phyloP scores from a whole-genome alignment of 1,140 invertebrate genomes.

The Mizuhopecten yessoensis region DNA sequence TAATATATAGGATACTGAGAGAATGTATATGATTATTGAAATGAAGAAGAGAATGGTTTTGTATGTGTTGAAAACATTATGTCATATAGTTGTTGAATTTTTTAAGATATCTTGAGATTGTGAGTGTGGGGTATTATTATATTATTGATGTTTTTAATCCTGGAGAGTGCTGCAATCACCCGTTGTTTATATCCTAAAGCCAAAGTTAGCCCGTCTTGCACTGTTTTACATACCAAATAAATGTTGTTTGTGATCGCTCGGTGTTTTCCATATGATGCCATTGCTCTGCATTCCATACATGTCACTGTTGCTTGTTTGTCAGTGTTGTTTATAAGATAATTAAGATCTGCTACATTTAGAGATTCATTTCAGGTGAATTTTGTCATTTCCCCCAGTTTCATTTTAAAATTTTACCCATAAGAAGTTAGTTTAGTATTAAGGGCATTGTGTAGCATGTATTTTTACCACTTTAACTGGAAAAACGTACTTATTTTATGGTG shows the following conservation, averaged over 20 bases:
- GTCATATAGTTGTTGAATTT: background rate
- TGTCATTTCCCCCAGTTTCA: background rate
- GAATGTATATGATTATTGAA: too few species aligned
- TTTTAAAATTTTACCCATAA: background rate
- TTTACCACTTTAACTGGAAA: background rate
- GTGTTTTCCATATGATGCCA: conserved; percentile 12
- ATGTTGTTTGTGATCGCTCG: conserved; percentile 25
- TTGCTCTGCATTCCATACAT: conserved; percentile 28
- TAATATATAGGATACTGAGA: background rate
- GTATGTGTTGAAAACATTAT: background rate
- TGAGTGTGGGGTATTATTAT: conserved; percentile 1
- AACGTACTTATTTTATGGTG: background rate
- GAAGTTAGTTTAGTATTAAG: background rate
- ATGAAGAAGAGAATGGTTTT: background rate
- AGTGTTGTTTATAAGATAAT: conserved; percentile 3
- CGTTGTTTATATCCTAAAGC: background rate
- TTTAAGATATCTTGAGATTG: background rate
- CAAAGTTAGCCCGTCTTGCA: conserved; percentile 19
- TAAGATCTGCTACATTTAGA: background rate
- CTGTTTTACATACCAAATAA: conserved; percentile 28
- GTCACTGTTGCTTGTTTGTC: conserved; percentile 25
- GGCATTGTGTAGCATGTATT: background rate
- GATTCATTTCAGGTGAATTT: background rate
- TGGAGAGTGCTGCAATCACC: conserved; percentile 15
- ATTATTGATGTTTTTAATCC: conserved; percentile 35